Conservation (phyloP, 2,888 invertebrate genomes). For the Nymphalis polychloros region DNA sequence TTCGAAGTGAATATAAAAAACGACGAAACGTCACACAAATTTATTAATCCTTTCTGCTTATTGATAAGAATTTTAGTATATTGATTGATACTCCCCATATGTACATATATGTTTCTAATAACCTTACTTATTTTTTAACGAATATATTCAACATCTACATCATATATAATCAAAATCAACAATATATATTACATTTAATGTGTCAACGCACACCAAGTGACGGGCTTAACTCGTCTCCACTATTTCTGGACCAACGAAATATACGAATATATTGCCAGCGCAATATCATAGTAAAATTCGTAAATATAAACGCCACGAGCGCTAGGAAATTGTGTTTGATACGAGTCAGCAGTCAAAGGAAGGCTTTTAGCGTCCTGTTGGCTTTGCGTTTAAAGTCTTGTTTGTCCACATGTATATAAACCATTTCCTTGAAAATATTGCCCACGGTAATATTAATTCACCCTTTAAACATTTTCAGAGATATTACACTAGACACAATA, state of each 20-base stretch:
- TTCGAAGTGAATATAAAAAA: too few species aligned
- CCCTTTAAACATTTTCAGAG: neutral
- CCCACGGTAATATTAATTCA: constrained; percentile 3
- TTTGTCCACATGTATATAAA: constrained; percentile 7
- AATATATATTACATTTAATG: too few species aligned
- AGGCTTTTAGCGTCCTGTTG: constrained; percentile 11
- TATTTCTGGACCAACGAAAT: neutral
- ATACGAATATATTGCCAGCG: neutral
- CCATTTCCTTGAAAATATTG: neutral
- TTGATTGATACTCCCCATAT: too few species aligned
- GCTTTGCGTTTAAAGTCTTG: constrained; percentile 8
- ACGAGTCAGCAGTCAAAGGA: constrained; percentile 19
- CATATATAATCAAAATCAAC: too few species aligned
- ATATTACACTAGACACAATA: neutral
- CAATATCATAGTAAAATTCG: constrained; percentile 3
- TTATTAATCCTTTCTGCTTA: too few species aligned
- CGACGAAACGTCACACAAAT: too few species aligned
- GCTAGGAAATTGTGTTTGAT: constrained; percentile 16
- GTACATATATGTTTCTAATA: too few species aligned
- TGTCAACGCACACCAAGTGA: too few species aligned
- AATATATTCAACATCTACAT: too few species aligned
- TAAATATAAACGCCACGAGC: constrained; percentile 7
- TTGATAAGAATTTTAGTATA: too few species aligned
- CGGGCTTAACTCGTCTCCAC: neutral
- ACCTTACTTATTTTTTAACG: too few species aligned